Conservation (phyloP, 2,888 invertebrate genomes). For the Xestia xanthographa region DNA sequence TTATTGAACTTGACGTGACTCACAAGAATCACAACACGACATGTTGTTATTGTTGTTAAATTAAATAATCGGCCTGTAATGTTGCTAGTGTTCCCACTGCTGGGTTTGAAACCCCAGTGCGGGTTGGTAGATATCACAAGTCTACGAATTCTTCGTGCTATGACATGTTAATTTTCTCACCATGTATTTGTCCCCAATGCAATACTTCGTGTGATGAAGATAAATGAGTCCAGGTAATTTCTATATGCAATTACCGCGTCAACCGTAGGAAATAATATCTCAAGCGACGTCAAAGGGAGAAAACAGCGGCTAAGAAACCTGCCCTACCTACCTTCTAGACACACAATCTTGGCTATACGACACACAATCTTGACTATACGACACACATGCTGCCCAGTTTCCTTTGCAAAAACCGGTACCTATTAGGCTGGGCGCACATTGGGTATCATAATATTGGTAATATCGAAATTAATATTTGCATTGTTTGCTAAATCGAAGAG, state of each 20-base stretch:
- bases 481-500: no score
- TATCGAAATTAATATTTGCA: not conserved
- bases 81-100: not conserved
- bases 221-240: not conserved
- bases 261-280: not conserved
- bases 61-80: not conserved
- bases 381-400: conserved; percentile 14
- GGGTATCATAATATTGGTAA: not conserved
- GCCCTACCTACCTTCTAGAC: not conserved
- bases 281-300: conserved; percentile 8
- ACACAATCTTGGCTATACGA: conserved; percentile 9
- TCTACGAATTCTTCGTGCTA: no score
- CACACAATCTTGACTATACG: conserved; percentile 2
- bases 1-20: not conserved
- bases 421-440: conserved; percentile 2
- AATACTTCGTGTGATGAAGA: not conserved
- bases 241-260: not conserved
- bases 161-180: not conserved
- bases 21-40: not conserved
- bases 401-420: conserved; percentile 33
- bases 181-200: not conserved
- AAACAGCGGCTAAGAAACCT: conserved; percentile 2
- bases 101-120: not conserved
- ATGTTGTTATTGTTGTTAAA: not conserved
- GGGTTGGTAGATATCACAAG: no score